Evolutionary conservation across 1,140 invertebrate genomes (phyloP).

Genomic region (Drosophila pallidifrons): DNA sequence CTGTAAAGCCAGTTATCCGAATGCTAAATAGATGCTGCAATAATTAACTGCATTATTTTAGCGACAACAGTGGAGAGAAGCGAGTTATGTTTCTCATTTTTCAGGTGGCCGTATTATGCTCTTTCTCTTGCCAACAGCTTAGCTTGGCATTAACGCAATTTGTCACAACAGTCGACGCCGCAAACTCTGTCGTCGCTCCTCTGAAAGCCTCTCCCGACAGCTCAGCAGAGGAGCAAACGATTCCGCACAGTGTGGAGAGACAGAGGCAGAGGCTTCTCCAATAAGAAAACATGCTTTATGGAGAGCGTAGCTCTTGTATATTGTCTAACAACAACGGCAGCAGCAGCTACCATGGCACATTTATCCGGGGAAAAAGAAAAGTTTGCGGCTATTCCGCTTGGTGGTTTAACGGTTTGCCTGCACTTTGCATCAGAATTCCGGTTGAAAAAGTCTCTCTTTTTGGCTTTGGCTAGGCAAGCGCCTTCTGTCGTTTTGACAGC

Average conservation of each 20-base stretch:
- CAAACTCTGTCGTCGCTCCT: background rate
- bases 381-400: slow-evolving; percentile 5
- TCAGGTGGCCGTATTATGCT: background rate
- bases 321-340: slow-evolving; percentile 39
- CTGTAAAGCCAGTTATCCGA: slow-evolving; percentile 14
- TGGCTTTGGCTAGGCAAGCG: background rate
- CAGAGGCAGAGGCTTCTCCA: background rate
- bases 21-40: slow-evolving; percentile 72
- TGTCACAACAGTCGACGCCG: slow-evolving; percentile 61
- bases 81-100: background rate
- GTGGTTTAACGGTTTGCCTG: slow-evolving; percentile 26
- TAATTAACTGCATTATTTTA: slow-evolving; percentile 72
- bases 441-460: slow-evolving; percentile 9
- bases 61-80: slow-evolving; percentile 3
- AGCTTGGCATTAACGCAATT: slow-evolving; percentile 76
- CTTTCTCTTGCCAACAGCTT: slow-evolving; percentile 55
- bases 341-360: slow-evolving; percentile 44
- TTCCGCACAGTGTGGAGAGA: background rate
- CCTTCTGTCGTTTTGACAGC: slow-evolving; percentile 23
- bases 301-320: slow-evolving; percentile 14
- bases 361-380: slow-evolving; percentile 44
- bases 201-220: slow-evolving; percentile 41
- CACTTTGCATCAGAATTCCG: slow-evolving; percentile 32
- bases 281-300: slow-evolving; percentile 27
- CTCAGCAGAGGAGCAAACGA: slow-evolving; percentile 22